Base-by-base conservation (phyloP, 2,888 invertebrate genomes). In the Epirrita christyi region DNA sequence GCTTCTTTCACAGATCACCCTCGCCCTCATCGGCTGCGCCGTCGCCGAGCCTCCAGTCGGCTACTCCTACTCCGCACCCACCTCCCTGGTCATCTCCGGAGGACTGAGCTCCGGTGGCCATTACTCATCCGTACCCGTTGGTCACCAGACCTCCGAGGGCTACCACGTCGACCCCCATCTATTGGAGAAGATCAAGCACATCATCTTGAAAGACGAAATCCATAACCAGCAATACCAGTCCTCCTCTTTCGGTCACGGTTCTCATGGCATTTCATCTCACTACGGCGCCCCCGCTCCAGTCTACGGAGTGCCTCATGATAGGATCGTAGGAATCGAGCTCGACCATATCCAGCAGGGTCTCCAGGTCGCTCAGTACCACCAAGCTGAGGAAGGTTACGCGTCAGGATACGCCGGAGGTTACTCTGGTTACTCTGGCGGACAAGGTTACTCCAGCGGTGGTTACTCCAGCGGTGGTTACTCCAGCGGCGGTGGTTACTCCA, bases 361-460 rank as follows among this genome's bases (percentile, higher is more conserved):
- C 84, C 97, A 97, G 83, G 97, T 97, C 34, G 97, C 97, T 28
- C 97, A 97, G 80, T 97, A 96, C 93, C 94, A 96, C 78, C 96
- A 96, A 83, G 93, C 94, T 64, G 93, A 94, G 59, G 93, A 94
- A 65, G 93, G 93, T 59, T 80, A 89, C 76, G 73, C 83, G 11
- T 62, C 75, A 41, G 85, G 84, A 9, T 80, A 80, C 65, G 85
- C 86, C 72, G 91, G 68, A 85, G 80, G 77, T 14, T 83, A 75
- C 71, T 67, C 76, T 78, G 68, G 85, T 75, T 21, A 21, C 21
- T 21, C 21, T 21, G 21, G 21, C 21, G 21, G 21, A 21, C 21
- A 21, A 21, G 67, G 83, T 61, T 61, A 78, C 68, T 77, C 76
- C 29, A 72, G 71, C 66, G 72, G 72, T 36, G 69, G 73, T 4